A percentile compares a stretch with the other conserved stretches of the same genome.
Conservation (phyloP, 2,888 invertebrate species). For the Polymixis flavicincta region DNA sequence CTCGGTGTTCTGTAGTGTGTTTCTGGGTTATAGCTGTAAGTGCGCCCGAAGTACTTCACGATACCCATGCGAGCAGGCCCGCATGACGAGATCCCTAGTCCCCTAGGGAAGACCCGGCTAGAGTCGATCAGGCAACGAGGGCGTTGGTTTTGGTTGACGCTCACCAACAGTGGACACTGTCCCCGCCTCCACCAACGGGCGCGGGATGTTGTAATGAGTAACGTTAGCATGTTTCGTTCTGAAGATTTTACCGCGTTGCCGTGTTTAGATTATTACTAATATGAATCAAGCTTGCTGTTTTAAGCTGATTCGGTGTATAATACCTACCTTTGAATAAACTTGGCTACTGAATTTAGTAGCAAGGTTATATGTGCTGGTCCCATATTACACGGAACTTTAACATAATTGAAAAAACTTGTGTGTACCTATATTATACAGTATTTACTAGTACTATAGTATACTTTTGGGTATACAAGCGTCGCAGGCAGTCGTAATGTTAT, state of each 20-base stretch:
- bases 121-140: background rate
- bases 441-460: too few species aligned
- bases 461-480: background rate
- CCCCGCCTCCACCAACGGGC: too few species aligned
- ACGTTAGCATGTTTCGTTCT: constrained; percentile 4
- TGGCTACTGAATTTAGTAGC: background rate
- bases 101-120: background rate
- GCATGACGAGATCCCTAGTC: background rate
- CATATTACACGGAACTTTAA: background rate
- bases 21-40: background rate
- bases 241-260: background rate
- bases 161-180: background rate
- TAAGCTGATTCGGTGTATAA: background rate
- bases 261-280: background rate
- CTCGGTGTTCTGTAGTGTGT: background rate
- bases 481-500: too few species aligned
- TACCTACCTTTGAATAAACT: background rate
- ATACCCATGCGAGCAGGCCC: background rate
- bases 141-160: background rate
- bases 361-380: background rate
- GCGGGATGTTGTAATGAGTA: too few species aligned
- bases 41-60: background rate
- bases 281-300: background rate
- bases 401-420: background rate
- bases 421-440: background rate